These are phyloP conservation scores for Phyllotreta cruciferae DNA, from an alignment of 2,888 invertebrate species.

Conservation along the genomic window DNA sequence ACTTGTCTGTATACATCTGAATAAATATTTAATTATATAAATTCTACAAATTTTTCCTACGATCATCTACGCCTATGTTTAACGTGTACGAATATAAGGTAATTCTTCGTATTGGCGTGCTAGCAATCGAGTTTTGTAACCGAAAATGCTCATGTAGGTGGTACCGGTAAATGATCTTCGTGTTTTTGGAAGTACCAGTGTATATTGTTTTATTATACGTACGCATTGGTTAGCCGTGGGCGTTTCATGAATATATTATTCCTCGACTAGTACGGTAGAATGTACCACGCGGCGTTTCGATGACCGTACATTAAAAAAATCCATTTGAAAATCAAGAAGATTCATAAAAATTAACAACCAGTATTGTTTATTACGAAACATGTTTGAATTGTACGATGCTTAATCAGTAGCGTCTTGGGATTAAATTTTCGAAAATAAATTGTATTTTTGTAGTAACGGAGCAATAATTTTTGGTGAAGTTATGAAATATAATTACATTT, in stretches of 20 bases:
- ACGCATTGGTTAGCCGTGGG: conserved; percentile 26
- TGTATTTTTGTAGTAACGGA: too few species aligned
- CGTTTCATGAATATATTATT: conserved; percentile 32
- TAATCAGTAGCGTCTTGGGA: conserved; percentile 4
- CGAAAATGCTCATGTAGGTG: conserved; percentile 33
- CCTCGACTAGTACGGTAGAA: conserved; percentile 22
- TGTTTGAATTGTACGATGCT: neutral
- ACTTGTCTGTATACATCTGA: too few species aligned
- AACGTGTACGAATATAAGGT: conserved; percentile 11
- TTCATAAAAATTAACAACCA: conserved; percentile 10
- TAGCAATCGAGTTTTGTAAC: conserved; percentile 28
- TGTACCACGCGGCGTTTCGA: conserved; percentile 9
- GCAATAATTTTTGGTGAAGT: too few species aligned
- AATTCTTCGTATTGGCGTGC: conserved; percentile 20
- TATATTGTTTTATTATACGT: conserved; percentile 38
- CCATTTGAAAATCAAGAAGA: conserved; percentile 15
- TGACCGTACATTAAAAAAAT: conserved; percentile 9
- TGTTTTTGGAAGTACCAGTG: conserved; percentile 31
- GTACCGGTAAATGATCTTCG: conserved; percentile 36
- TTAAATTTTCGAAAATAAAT: neutral
- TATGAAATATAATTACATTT: too few species aligned
- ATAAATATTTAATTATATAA: too few species aligned
- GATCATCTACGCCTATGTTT: conserved; percentile 3
- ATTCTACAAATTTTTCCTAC: neutral
- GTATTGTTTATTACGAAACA: conserved; percentile 5